phyloP scores from a whole-genome alignment of 1,140 invertebrate species.

The Drosophila mayri region DNA sequence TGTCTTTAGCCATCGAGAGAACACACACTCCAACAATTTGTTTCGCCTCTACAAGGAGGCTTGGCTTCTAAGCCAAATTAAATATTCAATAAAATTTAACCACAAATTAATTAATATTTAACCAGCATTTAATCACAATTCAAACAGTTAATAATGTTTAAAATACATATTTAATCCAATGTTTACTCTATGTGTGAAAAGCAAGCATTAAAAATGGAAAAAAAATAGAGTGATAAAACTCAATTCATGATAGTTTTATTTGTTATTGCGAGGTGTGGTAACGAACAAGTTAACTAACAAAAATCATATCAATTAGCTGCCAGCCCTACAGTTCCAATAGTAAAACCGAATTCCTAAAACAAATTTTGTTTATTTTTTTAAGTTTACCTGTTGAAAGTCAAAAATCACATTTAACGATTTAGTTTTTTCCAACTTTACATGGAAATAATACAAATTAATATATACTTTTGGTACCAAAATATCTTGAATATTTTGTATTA shows the following conservation, averaged over 20 bases:
- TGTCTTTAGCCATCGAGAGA: not conserved
- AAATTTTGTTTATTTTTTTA: not conserved
- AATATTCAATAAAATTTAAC: slow-evolving; percentile 38
- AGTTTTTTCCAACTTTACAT: not conserved
- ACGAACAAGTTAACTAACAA: not conserved
- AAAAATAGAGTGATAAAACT: slow-evolving; percentile 44
- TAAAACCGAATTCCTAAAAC: not conserved
- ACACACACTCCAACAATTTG: slow-evolving; percentile 12
- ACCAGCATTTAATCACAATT: slow-evolving; percentile 29
- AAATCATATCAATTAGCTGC: not conserved
- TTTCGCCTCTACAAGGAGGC: slow-evolving; percentile 33
- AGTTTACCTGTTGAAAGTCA: not conserved
- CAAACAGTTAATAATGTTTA: slow-evolving; percentile 34
- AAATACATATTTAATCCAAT: slow-evolving; percentile 50
- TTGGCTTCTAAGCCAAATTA: slow-evolving; percentile 22
- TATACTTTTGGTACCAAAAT: not conserved
- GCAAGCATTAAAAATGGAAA: slow-evolving; percentile 62
- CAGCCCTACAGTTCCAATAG: not conserved
- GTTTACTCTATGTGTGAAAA: slow-evolving; percentile 67
- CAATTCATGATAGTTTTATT: slow-evolving; percentile 57
- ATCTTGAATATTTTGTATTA: not conserved
- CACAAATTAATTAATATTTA: slow-evolving; percentile 38
- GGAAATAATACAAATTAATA: not conserved
- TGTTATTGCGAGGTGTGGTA: slow-evolving; percentile 21
- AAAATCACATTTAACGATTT: not conserved